Conservation (phyloP, 2,797 vertebrate genomes). For the Champsocephalus esox region DNA sequence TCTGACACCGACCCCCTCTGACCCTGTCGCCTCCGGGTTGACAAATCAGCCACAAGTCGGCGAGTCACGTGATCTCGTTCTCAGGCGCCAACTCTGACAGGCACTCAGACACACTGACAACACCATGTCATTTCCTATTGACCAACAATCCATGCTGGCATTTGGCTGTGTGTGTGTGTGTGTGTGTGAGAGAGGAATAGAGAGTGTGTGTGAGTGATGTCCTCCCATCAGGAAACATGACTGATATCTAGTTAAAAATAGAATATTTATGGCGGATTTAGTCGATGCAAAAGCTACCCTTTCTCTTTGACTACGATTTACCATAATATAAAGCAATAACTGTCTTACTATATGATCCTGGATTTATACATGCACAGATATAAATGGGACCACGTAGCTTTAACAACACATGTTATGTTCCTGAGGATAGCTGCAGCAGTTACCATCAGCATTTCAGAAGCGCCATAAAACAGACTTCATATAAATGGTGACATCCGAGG, state of each 20-base stretch:
- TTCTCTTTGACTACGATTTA: background rate
- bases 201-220: slow-evolving; percentile 11
- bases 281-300: background rate
- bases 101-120: slow-evolving; percentile 44
- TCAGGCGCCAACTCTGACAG: slow-evolving; percentile 53
- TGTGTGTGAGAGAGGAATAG: too few relatives aligned
- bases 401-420: slow-evolving; percentile 26
- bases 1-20: slow-evolving; percentile 20
- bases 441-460: slow-evolving; percentile 34
- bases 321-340: background rate
- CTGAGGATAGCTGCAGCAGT: slow-evolving; percentile 27
- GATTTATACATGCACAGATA: slow-evolving; percentile 24
- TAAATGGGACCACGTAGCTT: slow-evolving; percentile 16
- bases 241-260: background rate
- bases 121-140: slow-evolving; percentile 69
- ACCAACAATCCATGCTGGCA: slow-evolving; percentile 55
- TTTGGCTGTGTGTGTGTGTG: slow-evolving; percentile 42
- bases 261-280: background rate
- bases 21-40: slow-evolving; percentile 55
- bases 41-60: slow-evolving; percentile 52
- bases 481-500: slow-evolving; percentile 18
- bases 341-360: background rate
- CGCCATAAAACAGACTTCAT: slow-evolving; percentile 22
- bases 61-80: slow-evolving; percentile 55
- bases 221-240: background rate